A percentile compares a stretch with the other conserved stretches of the same genome.
Conservation (phyloP, 2,888 invertebrate genomes). For the Mimachlamys varia region DNA sequence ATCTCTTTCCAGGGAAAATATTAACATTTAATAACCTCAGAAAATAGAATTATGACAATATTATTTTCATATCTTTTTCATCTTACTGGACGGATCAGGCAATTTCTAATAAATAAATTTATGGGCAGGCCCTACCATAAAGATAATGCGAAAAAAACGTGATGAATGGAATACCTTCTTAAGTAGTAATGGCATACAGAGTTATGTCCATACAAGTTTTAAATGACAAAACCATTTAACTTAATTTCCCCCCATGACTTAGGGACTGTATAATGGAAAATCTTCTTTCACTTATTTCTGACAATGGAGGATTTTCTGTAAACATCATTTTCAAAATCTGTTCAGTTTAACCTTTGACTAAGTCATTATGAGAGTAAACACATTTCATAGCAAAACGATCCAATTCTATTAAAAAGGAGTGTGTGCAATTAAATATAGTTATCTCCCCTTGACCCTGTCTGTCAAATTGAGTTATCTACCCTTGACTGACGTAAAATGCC, state of each 20-base stretch:
- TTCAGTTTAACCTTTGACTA: no score
- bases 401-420: no score
- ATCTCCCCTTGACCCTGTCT: background rate
- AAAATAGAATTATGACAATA: background rate
- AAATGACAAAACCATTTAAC: no score
- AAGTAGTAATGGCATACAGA: no score
- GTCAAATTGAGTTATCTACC: background rate
- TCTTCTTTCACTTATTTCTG: no score
- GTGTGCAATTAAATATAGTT: background rate
- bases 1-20: background rate
- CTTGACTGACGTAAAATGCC: background rate
- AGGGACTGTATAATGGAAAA: no score
- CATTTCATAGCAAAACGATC: no score
- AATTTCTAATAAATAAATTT: background rate
- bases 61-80: background rate
- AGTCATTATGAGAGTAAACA: no score
- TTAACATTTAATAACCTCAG: background rate
- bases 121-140: background rate
- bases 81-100: background rate
- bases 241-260: no score
- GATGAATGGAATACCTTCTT: background rate
- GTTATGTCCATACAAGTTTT: no score
- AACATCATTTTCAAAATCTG: no score
- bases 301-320: no score
- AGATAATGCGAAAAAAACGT: background rate